These are phyloP conservation scores for Calcarius lapponicus DNA, from an alignment of 2,797 vertebrate genomes.

Conservation along the genomic window DNA sequence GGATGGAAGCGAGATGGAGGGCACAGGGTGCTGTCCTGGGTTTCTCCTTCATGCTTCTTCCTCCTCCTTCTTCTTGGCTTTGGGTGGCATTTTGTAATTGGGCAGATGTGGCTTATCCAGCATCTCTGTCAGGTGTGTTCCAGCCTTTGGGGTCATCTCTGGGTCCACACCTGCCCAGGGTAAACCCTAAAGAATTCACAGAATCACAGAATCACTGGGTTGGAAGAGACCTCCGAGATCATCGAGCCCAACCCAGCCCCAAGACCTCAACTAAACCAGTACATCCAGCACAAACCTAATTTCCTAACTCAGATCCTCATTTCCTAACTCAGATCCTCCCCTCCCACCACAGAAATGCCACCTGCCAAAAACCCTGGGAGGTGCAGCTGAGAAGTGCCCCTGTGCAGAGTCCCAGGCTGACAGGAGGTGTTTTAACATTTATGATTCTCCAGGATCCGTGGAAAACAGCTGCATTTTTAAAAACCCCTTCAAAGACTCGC, in stretches of 20 bases:
- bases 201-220: not conserved
- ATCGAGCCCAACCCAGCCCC: not conserved
- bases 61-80: too few relatives aligned
- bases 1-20: too few relatives aligned
- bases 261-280: not conserved
- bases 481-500: not conserved
- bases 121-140: not conserved
- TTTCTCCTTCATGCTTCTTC: too few relatives aligned
- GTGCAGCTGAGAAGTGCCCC: not conserved
- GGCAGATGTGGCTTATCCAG: not conserved
- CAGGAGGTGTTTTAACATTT: not conserved
- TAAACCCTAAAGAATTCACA: not conserved
- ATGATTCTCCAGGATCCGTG: not conserved
- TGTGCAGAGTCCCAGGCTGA: not conserved
- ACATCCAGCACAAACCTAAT: not conserved
- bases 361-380: not conserved
- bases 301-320: not conserved
- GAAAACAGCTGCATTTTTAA: not conserved
- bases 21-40: too few relatives aligned
- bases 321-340: not conserved
- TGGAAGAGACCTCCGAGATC: not conserved
- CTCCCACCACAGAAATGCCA: not conserved
- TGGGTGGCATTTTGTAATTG: too few relatives aligned
- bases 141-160: not conserved
- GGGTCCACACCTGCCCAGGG: not conserved